Base-by-base conservation (phyloP, 2,888 invertebrate genomes). In the Elysia crispata region DNA sequence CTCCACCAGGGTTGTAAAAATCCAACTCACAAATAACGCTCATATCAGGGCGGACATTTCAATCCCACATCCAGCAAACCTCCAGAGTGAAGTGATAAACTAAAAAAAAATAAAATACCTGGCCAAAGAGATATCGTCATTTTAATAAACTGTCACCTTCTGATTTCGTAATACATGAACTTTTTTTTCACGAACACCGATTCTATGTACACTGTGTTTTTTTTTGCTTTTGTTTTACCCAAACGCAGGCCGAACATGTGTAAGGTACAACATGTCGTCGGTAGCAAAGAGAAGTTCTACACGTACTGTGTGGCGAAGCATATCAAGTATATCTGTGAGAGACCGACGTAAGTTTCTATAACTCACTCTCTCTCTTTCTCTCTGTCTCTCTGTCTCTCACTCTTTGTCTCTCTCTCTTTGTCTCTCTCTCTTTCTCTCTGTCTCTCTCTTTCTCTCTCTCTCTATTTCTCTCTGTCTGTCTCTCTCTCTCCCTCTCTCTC, bases 231-330 rank as follows among this genome's bases (percentile, higher is more conserved):
- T 75, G 31, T 49, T 64, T 76, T 50, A 54, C 54, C 54, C 18
- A 11, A 41, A 41, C 57, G 8, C 85, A 90, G 90, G 64, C 89
- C 89, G 0, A 90, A 90, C 82, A 86, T 90, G 64, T 90, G 90
- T 81, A 87, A 86, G 6, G 85, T 88, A n/a, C 88, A 89, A 76
- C 86, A 89, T 77, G 89, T 89, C 15, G 84, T 82, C 69, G 84
- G 86, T 0, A 87, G 87, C 0, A 83, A 86, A 18, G 84, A 86
- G 72, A 85, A 85, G 72, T 90, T 87, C 82, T 89, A 80, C 77
- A 88, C 82, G 82, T 87, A 64, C 86, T 87, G 81, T 86, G 87
- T 82, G 80, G 88, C 76, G 81, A 83, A 84, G 67, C 76, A 85
- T 57, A 82, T 85, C 30, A 87, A 82, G 79, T 85, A 85, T 82